Percentiles rank a stretch among this genome's conserved stretches.
Conservation (phyloP, 2,888 invertebrate genomes). For the Zelleria hepariella region DNA sequence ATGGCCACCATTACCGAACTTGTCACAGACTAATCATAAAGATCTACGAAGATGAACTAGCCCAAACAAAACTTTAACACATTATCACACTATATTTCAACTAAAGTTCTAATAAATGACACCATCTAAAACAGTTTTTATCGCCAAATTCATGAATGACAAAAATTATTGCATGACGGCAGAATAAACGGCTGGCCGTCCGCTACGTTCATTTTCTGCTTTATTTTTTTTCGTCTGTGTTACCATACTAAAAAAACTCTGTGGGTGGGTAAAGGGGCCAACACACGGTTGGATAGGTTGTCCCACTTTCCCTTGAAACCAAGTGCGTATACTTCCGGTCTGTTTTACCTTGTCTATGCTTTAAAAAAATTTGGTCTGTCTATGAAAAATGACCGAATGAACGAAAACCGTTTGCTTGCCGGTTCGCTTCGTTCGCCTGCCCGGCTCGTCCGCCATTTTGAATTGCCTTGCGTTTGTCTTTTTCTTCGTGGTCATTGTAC, state of each 20-base stretch:
- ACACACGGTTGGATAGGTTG: too few species aligned
- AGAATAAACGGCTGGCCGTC: constrained; percentile 68
- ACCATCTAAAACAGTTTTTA: constrained; percentile 62
- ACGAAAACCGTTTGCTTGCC: too few species aligned
- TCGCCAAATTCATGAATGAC: constrained; percentile 67
- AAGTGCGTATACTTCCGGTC: background rate
- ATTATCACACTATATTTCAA: constrained; percentile 61
- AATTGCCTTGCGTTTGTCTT: background rate
- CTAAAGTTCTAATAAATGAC: constrained; percentile 57
- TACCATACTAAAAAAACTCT: constrained; percentile 22
- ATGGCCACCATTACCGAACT: constrained; percentile 74
- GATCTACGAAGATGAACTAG: constrained; percentile 58
- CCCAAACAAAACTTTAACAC: constrained; percentile 62
- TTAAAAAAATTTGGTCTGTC: too few species aligned
- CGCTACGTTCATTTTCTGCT: constrained; percentile 58
- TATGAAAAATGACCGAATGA: too few species aligned
- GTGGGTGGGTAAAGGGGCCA: too few species aligned
- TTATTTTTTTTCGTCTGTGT: constrained; percentile 32
- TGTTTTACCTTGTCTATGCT: background rate
- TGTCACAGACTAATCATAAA: constrained; percentile 66
- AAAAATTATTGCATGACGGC: constrained; percentile 72
- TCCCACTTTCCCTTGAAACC: too few species aligned
- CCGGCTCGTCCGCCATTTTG: background rate
- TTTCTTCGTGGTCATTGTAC: background rate
- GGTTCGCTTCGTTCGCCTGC: too few species aligned